Evolutionary conservation across 2,888 invertebrate genomes (phyloP).

Genomic region (Rhamnusium bicolor): DNA sequence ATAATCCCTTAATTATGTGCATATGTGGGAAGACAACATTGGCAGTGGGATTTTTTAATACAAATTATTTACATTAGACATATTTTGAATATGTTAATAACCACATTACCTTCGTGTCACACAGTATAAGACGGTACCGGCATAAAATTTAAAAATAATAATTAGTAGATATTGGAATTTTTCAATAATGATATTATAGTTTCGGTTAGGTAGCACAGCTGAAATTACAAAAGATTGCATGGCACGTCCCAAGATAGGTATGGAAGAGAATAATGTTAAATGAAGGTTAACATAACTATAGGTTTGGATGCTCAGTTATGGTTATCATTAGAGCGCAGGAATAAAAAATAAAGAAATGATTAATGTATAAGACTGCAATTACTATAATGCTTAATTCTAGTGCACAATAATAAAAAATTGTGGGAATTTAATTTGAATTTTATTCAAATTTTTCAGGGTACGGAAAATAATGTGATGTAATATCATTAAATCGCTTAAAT

Average conservation of each 20-base stretch:
- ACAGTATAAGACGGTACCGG: no score
- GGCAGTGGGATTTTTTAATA: no score
- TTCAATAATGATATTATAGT: not conserved
- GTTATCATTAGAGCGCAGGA: not conserved
- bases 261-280: slow-evolving; percentile 39
- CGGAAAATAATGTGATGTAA: not conserved
- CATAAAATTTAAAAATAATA: not conserved
- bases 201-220: slow-evolving; percentile 6
- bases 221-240: slow-evolving; percentile 15
- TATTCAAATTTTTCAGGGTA: slow-evolving; percentile 3
- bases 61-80: no score
- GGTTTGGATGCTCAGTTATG: slow-evolving; percentile 32
- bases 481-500: not conserved
- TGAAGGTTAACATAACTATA: slow-evolving; percentile 46
- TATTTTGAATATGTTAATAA: no score
- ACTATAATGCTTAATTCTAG: slow-evolving; percentile 29
- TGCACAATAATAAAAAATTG: slow-evolving; percentile 34
- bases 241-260: slow-evolving; percentile 12
- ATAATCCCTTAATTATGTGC: no score
- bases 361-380: slow-evolving; percentile 38
- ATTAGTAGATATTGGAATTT: not conserved
- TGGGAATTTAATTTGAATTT: slow-evolving; percentile 31
- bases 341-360: slow-evolving; percentile 17
- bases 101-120: no score
- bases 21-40: no score